Base-by-base conservation (phyloP, 1,140 invertebrate genomes). In the Neelides sp. region DNA sequence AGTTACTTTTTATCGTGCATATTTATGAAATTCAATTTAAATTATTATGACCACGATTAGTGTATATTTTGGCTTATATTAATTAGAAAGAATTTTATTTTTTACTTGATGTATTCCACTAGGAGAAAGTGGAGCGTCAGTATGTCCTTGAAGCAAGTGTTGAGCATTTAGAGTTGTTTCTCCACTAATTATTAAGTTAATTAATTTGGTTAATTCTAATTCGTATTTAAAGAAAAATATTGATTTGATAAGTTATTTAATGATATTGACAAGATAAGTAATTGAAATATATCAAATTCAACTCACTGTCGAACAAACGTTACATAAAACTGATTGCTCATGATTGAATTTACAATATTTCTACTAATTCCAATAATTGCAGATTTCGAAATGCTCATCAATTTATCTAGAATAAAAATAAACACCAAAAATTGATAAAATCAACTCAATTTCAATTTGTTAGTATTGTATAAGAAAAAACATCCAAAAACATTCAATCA, bases 231-330 rank as follows among this genome's bases (percentile, higher is more conserved):
- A 39, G 36, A 15, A 39, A 15, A 17, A 39, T 15, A 15, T 39
- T 15, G 5, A 19, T 8, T 4, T 39, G n/a, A 39, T 7, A 39
- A 17, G n/a, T 39, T 15, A 4, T 7, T 39, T 8, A 39, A 39
- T 39, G 5, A 8, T 8, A 42, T 23, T 22, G 19, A 23, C 10
- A 13, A 4, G 3, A 42, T 20, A 42, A 4, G 8, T 10, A 22
- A n/a, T n/a, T n/a, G 15, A 7, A 15, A n/a, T 39, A 7, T 15
- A 19, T 39, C 20, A 7, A 19, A 22, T 23, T 8, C 19, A 5
- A 44, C 52, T 49, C 53, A 59, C 57, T 59, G 57, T 24, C 57
- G 26, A 24, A 59, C 57, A 24, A 59, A 20, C 2, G 55, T 52
- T 17, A 47, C 46, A 13, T 43, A 2, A 17, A 54, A 40, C 35